Evolutionary conservation across 2,888 invertebrate species (phyloP), one percentile per base, ranked within the genome.

Genomic region (Aleiodes testaceus): DNA sequence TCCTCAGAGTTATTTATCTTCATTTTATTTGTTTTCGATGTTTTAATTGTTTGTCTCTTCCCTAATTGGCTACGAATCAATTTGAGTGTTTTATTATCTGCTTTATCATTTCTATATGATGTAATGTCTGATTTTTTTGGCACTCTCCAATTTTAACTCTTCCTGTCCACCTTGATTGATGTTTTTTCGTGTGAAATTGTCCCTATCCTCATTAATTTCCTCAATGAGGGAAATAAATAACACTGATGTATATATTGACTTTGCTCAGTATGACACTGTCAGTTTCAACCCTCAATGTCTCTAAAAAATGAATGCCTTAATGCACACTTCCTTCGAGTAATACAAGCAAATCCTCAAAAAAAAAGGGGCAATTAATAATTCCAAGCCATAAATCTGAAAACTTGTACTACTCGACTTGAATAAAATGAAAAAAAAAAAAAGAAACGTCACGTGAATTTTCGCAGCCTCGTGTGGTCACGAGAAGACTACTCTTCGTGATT

Each of bases 231-330:
- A 42, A 12, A 11, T 36, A 42, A 16, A 83, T 84, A 87, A 87
- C 87, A 87, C 87, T 87, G 87, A 87, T 83, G 86, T 86, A 87
- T 87, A 86, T 87, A 86, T 87, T 87, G 83, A 86, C 84, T 84
- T 86, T 87, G 87, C 87, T 87, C 87, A 87, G 87, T 87, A 87
- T 87, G 80, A 87, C 87, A 87, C 81, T 87, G 87, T 84, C 87
- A 86, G 85, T 87, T 84, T 82, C 85, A 83, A 85, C 78, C 84
- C 85, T 84, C 82, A 80, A 74, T 79, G 64, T 47, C 52, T 65
- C 49, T 64, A 70, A 66, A 71, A 47, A 53, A 53, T 72, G 59
- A 59, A 59, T 59, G 59, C 36, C 53, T 16, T 16, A 42, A 45
- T 45, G 45, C 44, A 47, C 44, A 44, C n/a, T 30, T 20, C 61